phyloP scores from a whole-genome alignment of 2,113 vertebrate species.

The Podiceps cristatus region DNA sequence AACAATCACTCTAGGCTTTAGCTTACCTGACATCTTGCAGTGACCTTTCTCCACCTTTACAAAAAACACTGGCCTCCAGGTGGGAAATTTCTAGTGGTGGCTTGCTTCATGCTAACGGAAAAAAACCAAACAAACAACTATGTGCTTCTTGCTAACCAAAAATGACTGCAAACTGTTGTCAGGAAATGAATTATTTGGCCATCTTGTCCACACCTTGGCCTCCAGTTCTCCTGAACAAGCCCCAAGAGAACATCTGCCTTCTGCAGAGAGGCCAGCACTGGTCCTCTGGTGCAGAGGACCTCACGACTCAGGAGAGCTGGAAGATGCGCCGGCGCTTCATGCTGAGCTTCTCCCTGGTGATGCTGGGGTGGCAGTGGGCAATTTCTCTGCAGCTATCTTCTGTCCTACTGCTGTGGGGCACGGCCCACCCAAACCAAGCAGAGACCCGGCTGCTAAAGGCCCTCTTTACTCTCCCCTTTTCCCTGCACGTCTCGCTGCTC shows the following conservation, averaged over 20 bases:
- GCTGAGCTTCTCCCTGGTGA: neutral
- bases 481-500: fast-evolving
- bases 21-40: neutral
- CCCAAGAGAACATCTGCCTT: neutral
- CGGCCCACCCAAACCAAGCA: fast-evolving
- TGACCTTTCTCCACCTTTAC: neutral
- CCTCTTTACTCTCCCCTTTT: neutral
- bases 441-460: neutral
- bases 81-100: neutral
- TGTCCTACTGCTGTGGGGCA: neutral
- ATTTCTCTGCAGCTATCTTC: neutral
- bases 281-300: neutral
- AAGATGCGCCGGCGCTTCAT: fast-evolving
- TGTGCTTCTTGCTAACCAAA: neutral
- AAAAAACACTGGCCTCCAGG: neutral
- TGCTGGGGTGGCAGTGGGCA: neutral
- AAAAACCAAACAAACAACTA: neutral
- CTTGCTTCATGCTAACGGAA: neutral
- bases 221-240: neutral
- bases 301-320: neutral
- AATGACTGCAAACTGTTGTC: neutral
- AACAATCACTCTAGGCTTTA: neutral
- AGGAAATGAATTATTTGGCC: neutral
- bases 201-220: neutral
- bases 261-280: neutral